A percentile compares a stretch with the other conserved stretches of the same genome.
Conservation (phyloP, 2,113 vertebrate species). For the Capreolus pygargus region DNA sequence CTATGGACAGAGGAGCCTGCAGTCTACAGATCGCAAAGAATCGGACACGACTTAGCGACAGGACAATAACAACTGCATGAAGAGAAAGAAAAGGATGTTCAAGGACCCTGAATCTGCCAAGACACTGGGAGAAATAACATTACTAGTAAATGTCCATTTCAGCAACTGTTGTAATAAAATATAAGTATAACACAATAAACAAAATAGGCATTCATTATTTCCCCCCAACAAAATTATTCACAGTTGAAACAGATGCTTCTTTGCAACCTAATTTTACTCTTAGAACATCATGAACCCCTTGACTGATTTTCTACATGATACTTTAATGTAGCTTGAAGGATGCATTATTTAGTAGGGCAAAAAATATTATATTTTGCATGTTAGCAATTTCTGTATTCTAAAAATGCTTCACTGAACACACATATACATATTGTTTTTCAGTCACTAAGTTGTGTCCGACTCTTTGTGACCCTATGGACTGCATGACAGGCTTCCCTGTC, state of each 20-base stretch:
- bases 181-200: neutral
- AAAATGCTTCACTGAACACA: neutral
- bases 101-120: neutral
- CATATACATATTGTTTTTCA: neutral
- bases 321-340: neutral
- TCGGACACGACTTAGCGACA: fast-evolving
- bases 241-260: neutral
- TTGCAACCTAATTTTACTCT: neutral
- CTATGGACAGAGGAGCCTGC: neutral
- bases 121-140: neutral
- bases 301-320: neutral
- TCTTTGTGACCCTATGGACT: neutral
- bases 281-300: neutral
- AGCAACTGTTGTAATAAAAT: neutral
- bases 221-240: neutral
- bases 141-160: neutral
- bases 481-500: neutral
- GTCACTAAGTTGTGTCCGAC: neutral
- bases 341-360: neutral
- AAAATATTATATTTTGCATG: neutral
- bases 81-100: neutral
- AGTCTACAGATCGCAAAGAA: neutral
- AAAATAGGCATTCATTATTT: neutral
- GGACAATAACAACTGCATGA: neutral
- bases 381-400: neutral